Evolutionary conservation across 2,888 invertebrate genomes (phyloP), one percentile per base, ranked within the genome.

Genomic region (Clepsis dumicolana): DNA sequence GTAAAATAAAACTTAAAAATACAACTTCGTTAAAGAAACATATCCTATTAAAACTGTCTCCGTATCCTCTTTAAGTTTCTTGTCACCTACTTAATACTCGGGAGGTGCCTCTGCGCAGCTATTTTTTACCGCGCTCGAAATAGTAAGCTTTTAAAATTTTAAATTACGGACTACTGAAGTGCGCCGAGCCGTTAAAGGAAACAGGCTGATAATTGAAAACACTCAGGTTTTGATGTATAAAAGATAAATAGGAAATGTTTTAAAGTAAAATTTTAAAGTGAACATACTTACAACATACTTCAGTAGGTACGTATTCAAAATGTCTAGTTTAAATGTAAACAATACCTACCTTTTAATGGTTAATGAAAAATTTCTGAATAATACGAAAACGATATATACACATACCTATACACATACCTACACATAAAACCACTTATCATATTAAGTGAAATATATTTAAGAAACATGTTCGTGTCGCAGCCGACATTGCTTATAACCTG

Each of bases 161-260:
- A 68, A 63, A 53, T 67, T 63, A 67, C 63, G 62, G 50, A 64
- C 68, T 63, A 32, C 59, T 21, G 59, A 68, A 64, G 68, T 68
- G 64, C 59, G 44, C 18, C n/a, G 54, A 48, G 21, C 41, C 59
- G 59, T 68, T 57, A 63, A 67, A 68, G 63, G 64, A 64, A 64
- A 64, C 57, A 29, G 62, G 14, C 52, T 29, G 68, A 68, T 68
- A 68, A 68, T 68, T 68, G 64, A 68, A 68, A 68, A 68, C 63
- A 68, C 68, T 68, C 44, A n/a, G 50, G 50, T 38, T 67, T 62
- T 63, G 63, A 50, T 18, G 38, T 32, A 56, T 62, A 21, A 25
- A 29, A n/a, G 59, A 52, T 60, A 53, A 41, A 60, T 41, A 41
- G 27, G 24, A n/a, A 0, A 2, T n/a, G 21, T 25, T 44, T 8